Percentiles rank a stretch among this genome's conserved stretches.
Evolutionary conservation across 1,140 invertebrate genomes (phyloP).

Genomic region (Zaprionus inermis): DNA sequence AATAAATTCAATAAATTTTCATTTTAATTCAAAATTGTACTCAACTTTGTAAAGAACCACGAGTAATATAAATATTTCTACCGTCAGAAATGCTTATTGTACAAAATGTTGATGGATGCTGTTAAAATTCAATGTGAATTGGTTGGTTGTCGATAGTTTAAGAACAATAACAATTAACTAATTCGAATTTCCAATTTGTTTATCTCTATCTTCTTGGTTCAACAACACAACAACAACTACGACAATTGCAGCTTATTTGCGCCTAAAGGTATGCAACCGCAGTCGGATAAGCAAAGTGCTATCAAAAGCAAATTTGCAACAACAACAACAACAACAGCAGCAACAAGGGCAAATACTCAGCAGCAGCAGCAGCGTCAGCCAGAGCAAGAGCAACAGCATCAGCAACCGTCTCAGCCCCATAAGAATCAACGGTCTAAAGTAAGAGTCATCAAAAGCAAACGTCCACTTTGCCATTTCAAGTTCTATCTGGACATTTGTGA

Average conservation of each 20-base stretch:
- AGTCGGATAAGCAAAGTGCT: constrained; percentile 82
- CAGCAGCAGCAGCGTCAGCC: constrained; percentile 48
- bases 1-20: background rate
- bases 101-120: background rate
- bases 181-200: constrained; percentile 36
- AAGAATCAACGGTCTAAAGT: constrained; percentile 64
- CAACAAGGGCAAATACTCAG: constrained; percentile 47
- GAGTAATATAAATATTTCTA: background rate
- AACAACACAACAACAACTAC: constrained; percentile 26
- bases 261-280: constrained; percentile 84
- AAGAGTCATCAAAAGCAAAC: constrained; percentile 84
- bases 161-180: constrained; percentile 35
- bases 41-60: background rate
- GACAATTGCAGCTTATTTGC: constrained; percentile 72
- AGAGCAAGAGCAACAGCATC: constrained; percentile 57
- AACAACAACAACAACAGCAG: constrained; percentile 64
- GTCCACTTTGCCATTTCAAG: constrained; percentile 86
- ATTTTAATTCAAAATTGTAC: background rate
- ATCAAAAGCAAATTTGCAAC: constrained; percentile 73
- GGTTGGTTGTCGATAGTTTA: constrained; percentile 24
- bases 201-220: constrained; percentile 58
- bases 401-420: constrained; percentile 42
- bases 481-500: constrained; percentile 90
- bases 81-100: background rate
- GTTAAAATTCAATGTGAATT: constrained; percentile 20